A percentile compares a stretch with the other conserved stretches of the same genome.
These are phyloP conservation scores for Drosophila truncata DNA, from an alignment of 1,140 invertebrate genomes.

Conservation along the genomic window DNA sequence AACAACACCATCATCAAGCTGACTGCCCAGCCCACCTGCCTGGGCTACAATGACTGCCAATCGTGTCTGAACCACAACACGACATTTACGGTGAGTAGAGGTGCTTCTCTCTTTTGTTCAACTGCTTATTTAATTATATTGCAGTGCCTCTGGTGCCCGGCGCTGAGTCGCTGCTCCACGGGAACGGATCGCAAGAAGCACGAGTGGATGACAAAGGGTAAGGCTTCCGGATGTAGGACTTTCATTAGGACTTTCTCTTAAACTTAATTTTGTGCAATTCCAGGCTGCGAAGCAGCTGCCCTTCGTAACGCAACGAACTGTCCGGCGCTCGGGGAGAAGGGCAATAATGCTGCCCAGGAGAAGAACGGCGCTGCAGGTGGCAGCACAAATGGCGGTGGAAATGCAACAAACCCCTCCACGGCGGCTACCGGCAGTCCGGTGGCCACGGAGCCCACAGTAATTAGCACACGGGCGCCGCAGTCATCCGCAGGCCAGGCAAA, in stretches of 20 bases:
- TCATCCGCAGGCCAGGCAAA: slow-evolving; percentile 1
- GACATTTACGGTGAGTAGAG: slow-evolving; percentile 87
- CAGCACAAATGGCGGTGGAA: not conserved
- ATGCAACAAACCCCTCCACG: slow-evolving; percentile 6
- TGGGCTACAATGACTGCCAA: slow-evolving; percentile 91
- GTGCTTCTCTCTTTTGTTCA: too few relatives aligned
- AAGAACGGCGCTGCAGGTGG: slow-evolving; percentile 7
- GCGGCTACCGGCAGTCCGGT: slow-evolving; percentile 5
- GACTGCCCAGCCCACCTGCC: slow-evolving; percentile 94
- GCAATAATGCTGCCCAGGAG: slow-evolving; percentile 73
- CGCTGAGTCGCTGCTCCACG: slow-evolving; percentile 91
- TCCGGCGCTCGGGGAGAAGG: slow-evolving; percentile 77
- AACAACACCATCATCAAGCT: slow-evolving; percentile 95
- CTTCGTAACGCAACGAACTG: slow-evolving; percentile 85
- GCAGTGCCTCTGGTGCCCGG: slow-evolving; percentile 95
- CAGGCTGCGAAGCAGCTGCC: slow-evolving; percentile 88
- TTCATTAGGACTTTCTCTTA: not conserved
- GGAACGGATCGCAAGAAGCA: slow-evolving; percentile 96
- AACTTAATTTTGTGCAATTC: not conserved
- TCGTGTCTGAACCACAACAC: slow-evolving; percentile 88
- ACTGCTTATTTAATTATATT: not conserved
- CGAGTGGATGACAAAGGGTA: slow-evolving; percentile 93
- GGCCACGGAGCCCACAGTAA: slow-evolving; percentile 56
- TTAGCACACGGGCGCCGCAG: slow-evolving; percentile 43
- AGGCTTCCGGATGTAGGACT: not conserved